A percentile compares a stretch with the other conserved stretches of the same genome.
Conservation (phyloP, 37 sponge, comb jelly and placozoan species). For the Cliona cf. orientalis region DNA sequence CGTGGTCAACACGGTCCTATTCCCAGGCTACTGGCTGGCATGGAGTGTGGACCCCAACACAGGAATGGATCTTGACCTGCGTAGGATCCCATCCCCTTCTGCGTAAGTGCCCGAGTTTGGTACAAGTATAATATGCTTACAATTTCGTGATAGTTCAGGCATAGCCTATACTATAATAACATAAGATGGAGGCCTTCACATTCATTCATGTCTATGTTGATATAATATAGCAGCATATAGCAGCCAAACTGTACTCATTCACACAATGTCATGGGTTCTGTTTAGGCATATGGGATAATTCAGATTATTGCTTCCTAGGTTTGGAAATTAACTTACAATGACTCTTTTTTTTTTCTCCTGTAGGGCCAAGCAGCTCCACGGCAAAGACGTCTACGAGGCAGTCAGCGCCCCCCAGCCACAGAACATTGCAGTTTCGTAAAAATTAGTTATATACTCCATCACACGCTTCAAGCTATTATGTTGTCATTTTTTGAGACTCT, state of each 20-base stretch:
- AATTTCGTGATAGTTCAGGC: too few species aligned
- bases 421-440: too few species aligned
- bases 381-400: constrained; percentile 26
- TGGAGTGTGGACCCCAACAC: constrained; percentile 61
- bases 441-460: too few species aligned
- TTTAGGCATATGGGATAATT: too few species aligned
- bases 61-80: constrained; percentile 44
- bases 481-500: too few species aligned
- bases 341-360: constrained; percentile 2
- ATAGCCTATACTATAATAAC: too few species aligned
- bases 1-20: constrained; percentile 53
- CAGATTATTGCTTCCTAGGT: not conserved
- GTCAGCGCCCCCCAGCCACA: not conserved
- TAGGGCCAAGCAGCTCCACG: constrained; percentile 40
- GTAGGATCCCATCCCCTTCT: constrained; percentile 40
- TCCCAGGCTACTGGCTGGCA: constrained; percentile 50
- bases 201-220: too few species aligned
- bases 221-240: too few species aligned
- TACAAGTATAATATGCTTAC: not conserved
- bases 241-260: too few species aligned
- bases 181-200: too few species aligned
- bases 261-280: too few species aligned
- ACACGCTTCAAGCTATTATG: too few species aligned
- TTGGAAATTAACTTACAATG: not conserved
- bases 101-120: constrained; percentile 18